A percentile compares a stretch with the other conserved stretches of the same genome.
Evolutionary conservation across 2,888 invertebrate genomes (phyloP).

Genomic region (Troides helena): DNA sequence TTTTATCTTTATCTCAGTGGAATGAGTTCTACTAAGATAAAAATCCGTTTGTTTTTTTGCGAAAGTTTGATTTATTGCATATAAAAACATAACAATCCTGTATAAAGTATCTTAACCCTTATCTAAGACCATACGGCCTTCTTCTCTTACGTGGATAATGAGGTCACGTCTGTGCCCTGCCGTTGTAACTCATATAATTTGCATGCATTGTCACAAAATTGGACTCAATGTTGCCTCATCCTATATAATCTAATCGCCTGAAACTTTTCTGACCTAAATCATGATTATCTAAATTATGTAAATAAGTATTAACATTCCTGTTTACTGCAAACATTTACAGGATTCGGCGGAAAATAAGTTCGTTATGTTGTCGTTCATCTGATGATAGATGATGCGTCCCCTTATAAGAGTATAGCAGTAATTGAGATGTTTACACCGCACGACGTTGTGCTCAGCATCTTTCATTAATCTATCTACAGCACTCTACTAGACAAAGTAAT

Average conservation of each 20-base stretch:
- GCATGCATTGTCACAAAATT: conserved; percentile 2
- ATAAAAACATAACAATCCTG: not conserved
- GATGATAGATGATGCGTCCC: too few species aligned
- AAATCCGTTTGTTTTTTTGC: not conserved
- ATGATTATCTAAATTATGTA: not conserved
- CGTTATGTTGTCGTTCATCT: too few species aligned
- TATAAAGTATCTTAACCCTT: not conserved
- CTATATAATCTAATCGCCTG: not conserved
- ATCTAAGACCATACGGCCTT: not conserved
- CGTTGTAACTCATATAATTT: not conserved
- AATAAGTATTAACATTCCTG: not conserved
- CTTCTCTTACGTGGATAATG: not conserved
- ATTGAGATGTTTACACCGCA: too few species aligned
- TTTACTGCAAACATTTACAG: not conserved
- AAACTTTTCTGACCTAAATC: not conserved
- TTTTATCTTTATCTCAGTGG: not conserved
- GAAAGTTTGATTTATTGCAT: not conserved
- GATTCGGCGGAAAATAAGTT: not conserved
- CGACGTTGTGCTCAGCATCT: too few species aligned
- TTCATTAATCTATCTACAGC: too few species aligned
- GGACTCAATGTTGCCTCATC: not conserved
- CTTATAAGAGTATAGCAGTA: too few species aligned
- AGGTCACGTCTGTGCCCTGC: conserved; percentile 1
- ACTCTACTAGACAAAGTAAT: too few species aligned
- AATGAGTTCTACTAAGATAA: not conserved